These are phyloP conservation scores for Hylaeus volcanicus DNA, from an alignment of 1,140 invertebrate species.

Conservation along the genomic window DNA sequence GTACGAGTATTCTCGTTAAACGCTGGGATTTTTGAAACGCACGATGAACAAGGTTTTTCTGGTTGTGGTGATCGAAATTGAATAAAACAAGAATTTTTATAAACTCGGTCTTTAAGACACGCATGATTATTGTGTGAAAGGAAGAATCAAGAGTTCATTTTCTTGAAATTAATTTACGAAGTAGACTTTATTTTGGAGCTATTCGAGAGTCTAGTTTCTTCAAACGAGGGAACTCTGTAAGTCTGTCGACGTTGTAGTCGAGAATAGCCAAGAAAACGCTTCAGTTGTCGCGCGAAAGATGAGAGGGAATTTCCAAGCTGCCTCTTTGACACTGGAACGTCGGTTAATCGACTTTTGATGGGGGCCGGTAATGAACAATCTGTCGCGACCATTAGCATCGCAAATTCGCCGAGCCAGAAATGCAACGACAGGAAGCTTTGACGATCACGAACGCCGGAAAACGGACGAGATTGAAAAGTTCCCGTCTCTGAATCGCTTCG, in stretches of 20 bases:
- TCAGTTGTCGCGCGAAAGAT: neutral
- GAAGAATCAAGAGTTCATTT: too few species aligned
- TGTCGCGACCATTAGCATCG: conserved; percentile 6
- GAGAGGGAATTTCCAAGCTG: neutral
- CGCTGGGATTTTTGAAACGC: too few species aligned
- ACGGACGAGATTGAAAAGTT: conserved; percentile 1
- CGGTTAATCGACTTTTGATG: neutral
- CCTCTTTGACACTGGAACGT: neutral
- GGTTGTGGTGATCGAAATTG: too few species aligned
- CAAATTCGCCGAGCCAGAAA: conserved; percentile 2
- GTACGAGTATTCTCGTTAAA: too few species aligned
- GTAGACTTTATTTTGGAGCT: too few species aligned
- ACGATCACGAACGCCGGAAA: neutral
- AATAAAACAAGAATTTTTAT: too few species aligned
- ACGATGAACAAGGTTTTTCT: too few species aligned
- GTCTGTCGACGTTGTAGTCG: neutral
- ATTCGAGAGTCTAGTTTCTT: too few species aligned
- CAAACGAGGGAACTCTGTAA: neutral
- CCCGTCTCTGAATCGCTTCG: neutral
- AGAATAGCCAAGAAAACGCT: neutral
- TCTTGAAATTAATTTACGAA: too few species aligned
- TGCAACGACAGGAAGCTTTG: neutral
- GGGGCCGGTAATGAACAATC: conserved; percentile 1
- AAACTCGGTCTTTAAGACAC: too few species aligned
- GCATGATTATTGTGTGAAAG: too few species aligned